phyloP scores from a whole-genome alignment of 2,113 vertebrate species.

The Chauna torquata region DNA sequence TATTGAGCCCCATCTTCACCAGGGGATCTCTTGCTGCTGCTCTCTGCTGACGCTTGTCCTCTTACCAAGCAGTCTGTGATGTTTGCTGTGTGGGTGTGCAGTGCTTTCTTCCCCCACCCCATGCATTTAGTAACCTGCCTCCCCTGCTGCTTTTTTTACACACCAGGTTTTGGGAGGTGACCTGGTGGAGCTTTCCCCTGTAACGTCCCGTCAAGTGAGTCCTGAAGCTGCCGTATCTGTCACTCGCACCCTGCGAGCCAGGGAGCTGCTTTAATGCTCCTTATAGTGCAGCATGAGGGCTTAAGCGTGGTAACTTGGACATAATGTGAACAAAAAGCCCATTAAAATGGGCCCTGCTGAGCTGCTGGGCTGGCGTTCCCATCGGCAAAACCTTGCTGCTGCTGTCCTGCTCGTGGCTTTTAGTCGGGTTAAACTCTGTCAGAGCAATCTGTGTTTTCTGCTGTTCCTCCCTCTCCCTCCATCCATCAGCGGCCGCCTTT shows the following conservation, averaged over 20 bases:
- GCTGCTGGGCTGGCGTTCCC: not conserved
- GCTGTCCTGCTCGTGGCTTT: not conserved
- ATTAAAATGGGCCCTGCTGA: slow-evolving; percentile 12
- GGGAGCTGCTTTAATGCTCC: not conserved
- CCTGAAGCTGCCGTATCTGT: not conserved
- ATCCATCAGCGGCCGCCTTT: not conserved
- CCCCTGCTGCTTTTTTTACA: not conserved
- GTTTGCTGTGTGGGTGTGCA: not conserved
- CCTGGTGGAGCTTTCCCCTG: not conserved
- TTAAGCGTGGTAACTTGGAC: not conserved
- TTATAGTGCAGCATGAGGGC: not conserved
- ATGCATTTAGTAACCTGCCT: not conserved
- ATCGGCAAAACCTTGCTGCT: not conserved
- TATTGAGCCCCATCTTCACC: not conserved
- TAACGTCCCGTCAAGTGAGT: fast-evolving
- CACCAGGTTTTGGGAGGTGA: not conserved
- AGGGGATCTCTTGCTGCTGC: not conserved
- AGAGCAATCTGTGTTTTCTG: not conserved
- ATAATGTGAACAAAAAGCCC: not conserved
- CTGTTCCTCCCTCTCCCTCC: not conserved
- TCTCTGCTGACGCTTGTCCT: not conserved
- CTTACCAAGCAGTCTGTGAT: not conserved
- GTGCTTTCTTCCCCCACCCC: not conserved
- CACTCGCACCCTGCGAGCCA: not conserved
- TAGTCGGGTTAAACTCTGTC: slow-evolving; percentile 24